Evolutionary conservation across 1,140 invertebrate genomes (phyloP).

Genomic region (Colletes gigas): DNA sequence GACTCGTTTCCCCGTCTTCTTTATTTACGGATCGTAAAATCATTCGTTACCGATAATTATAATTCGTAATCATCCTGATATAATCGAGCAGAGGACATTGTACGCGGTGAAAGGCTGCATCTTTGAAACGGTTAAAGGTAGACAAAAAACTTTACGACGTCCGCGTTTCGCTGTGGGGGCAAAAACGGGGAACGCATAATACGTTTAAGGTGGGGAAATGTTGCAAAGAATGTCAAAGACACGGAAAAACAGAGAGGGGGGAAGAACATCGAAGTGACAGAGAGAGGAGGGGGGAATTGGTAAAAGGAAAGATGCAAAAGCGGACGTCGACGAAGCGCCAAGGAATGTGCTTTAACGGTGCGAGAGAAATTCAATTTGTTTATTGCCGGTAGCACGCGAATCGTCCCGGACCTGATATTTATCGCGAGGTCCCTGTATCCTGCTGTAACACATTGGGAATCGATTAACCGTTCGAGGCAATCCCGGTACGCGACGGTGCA

Average conservation of each 20-base stretch:
- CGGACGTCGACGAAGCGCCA: background rate
- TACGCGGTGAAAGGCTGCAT: too few relatives aligned
- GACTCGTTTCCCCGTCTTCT: background rate
- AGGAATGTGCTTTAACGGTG: slow-evolving; percentile 41
- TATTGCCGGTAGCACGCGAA: slow-evolving; percentile 40
- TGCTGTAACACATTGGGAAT: slow-evolving; percentile 48
- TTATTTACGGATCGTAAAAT: too few relatives aligned
- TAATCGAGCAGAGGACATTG: too few relatives aligned
- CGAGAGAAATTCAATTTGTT: slow-evolving; percentile 54
- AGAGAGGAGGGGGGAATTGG: too few relatives aligned
- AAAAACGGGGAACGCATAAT: background rate
- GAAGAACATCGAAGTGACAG: background rate
- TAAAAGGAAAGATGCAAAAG: background rate
- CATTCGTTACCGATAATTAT: too few relatives aligned
- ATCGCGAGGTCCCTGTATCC: slow-evolving; percentile 35
- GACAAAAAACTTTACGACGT: too few relatives aligned
- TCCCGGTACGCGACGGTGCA: background rate
- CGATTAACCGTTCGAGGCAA: too few relatives aligned
- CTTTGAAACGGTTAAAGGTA: too few relatives aligned
- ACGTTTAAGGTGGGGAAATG: too few relatives aligned
- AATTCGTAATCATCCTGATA: too few relatives aligned
- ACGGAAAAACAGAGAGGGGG: background rate
- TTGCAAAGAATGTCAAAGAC: slow-evolving; percentile 3
- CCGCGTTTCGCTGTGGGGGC: too few relatives aligned
- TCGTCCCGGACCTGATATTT: slow-evolving; percentile 38